A percentile compares a stretch with the other conserved stretches of the same genome.
These are phyloP conservation scores for Brachionus rotundiformis DNA, from an alignment of 1,140 invertebrate species.

Conservation along the genomic window DNA sequence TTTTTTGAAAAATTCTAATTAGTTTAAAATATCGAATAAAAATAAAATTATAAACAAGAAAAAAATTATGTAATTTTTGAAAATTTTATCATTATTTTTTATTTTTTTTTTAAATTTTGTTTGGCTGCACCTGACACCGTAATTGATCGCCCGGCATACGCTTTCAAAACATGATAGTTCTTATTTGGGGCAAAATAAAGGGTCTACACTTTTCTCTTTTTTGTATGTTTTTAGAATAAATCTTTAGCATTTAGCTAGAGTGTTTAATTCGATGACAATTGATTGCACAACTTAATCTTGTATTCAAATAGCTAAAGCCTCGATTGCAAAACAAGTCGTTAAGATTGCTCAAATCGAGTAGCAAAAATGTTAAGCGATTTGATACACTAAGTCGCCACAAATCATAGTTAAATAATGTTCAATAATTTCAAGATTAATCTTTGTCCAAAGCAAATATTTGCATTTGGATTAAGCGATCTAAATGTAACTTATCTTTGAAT, in stretches of 20 bases:
- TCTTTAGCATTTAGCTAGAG: no score
- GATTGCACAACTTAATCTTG: not conserved
- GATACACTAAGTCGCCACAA: not conserved
- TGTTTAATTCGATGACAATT: not conserved
- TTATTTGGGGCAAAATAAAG: not conserved
- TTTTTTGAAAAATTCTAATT: no score
- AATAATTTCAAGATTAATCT: conserved; percentile 16
- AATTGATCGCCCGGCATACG: not conserved
- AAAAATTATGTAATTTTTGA: not conserved
- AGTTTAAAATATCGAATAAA: not conserved
- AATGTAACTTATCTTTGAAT: conserved; percentile 1
- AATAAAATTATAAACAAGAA: not conserved
- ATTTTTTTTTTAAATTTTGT: no score
- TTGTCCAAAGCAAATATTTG: not conserved
- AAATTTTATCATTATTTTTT: no score
- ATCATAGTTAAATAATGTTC: conserved; percentile 5
- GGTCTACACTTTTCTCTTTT: no score
- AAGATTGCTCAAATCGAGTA: not conserved
- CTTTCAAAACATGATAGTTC: not conserved
- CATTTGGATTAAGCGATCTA: not conserved
- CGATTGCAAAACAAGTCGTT: not conserved
- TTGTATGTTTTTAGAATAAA: no score
- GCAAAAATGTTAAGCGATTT: not conserved
- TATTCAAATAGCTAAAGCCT: not conserved
- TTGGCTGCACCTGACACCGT: no score